phyloP scores from a whole-genome alignment of 2,797 vertebrate species.

The Meriones psammophilus region DNA sequence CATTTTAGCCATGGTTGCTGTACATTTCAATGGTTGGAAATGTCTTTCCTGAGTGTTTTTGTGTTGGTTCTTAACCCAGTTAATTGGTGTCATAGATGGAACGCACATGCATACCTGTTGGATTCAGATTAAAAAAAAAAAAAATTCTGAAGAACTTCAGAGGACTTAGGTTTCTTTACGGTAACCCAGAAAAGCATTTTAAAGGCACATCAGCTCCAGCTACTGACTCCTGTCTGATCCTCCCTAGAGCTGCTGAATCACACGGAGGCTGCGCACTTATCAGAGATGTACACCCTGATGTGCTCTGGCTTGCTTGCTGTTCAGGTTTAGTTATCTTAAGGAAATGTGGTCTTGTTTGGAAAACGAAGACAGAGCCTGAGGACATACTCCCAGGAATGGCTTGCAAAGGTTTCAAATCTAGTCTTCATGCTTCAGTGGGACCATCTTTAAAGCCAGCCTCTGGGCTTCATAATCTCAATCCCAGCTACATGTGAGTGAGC shows the following conservation, averaged over 20 bases:
- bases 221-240: constrained; percentile 32
- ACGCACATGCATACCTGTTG: not conserved
- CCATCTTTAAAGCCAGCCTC: not conserved
- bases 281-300: not conserved
- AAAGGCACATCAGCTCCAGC: not conserved
- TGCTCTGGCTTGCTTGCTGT: not conserved
- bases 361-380: not conserved
- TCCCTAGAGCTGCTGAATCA: constrained; percentile 48
- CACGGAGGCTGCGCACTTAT: not conserved
- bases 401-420: not conserved
- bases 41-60: constrained; percentile 49
- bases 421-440: not conserved
- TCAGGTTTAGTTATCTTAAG: constrained; percentile 11
- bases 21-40: not conserved
- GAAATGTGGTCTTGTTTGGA: not conserved
- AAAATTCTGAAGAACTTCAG: not conserved
- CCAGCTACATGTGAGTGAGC: not conserved
- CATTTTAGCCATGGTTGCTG: not conserved
- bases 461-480: not conserved
- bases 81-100: constrained; percentile 19
- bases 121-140: constrained; percentile 18
- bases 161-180: not conserved
- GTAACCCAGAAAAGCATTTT: constrained; percentile 14
- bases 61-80: constrained; percentile 6
- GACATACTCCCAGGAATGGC: not conserved